phyloP scores from a whole-genome alignment of 2,888 invertebrate genomes.

The Taphrorychus bicolor region DNA sequence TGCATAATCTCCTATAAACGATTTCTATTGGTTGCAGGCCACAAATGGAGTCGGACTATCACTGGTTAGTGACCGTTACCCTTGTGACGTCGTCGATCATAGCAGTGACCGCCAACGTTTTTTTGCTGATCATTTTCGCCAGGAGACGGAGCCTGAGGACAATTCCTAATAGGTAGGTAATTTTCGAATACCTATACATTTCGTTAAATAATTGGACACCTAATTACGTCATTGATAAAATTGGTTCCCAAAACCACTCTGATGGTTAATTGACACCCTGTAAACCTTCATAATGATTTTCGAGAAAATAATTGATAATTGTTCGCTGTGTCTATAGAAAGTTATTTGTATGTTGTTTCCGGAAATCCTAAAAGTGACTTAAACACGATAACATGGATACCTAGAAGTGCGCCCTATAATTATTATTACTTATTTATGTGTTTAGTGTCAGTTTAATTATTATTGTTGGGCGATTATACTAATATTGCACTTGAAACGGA shows the following conservation, averaged over 20 bases:
- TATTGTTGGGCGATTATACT: neutral
- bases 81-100: constrained; percentile 60
- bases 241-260: neutral
- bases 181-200: neutral
- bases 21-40: constrained; percentile 45
- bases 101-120: constrained; percentile 74
- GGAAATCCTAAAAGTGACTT: neutral
- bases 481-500: too few relatives aligned
- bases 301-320: too few relatives aligned
- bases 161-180: constrained; percentile 76
- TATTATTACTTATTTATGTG: neutral
- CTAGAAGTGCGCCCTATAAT: neutral
- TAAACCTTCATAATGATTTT: too few relatives aligned
- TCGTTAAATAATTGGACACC: neutral
- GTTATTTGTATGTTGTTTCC: neutral
- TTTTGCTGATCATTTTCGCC: constrained; percentile 77
- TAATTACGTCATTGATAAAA: neutral
- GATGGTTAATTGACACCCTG: neutral
- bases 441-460: neutral
- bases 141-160: constrained; percentile 76
- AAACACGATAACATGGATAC: neutral
- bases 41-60: constrained; percentile 53
- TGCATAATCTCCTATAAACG: neutral
- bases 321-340: too few relatives aligned
- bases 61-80: constrained; percentile 56